Conservation (phyloP, 1,140 invertebrate genomes). For the Drosophila biarmipes region DNA sequence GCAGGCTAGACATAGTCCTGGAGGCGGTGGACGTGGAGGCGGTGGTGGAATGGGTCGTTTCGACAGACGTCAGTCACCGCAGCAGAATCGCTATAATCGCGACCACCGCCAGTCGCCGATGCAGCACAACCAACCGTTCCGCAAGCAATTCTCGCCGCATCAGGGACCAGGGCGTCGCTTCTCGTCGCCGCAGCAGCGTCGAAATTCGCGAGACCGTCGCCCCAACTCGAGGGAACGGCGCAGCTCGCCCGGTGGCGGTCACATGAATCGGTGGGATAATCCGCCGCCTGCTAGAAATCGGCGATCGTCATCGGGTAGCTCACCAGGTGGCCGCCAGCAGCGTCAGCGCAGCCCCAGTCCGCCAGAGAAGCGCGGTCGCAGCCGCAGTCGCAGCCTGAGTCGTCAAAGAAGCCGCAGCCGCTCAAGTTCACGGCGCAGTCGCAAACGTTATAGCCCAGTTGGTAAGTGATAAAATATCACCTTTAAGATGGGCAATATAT, state of each 20-base stretch:
- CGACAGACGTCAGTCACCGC: slow-evolving; percentile 68
- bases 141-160: slow-evolving; percentile 74
- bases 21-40: slow-evolving; percentile 49
- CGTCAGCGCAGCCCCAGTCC: slow-evolving; percentile 57
- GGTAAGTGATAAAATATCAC: slow-evolving; percentile 9
- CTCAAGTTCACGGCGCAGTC: slow-evolving; percentile 54
- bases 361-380: slow-evolving; percentile 31
- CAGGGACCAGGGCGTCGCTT: slow-evolving; percentile 57
- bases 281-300: slow-evolving; percentile 29
- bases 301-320: slow-evolving; percentile 43
- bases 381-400: slow-evolving; percentile 49
- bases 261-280: slow-evolving; percentile 56
- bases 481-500: not conserved
- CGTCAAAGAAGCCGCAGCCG: slow-evolving; percentile 56
- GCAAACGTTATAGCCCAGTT: slow-evolving; percentile 46
- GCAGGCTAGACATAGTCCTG: slow-evolving; percentile 69
- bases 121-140: slow-evolving; percentile 61
- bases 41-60: slow-evolving; percentile 71
- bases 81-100: slow-evolving; percentile 66
- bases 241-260: slow-evolving; percentile 47
- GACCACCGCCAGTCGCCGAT: slow-evolving; percentile 72
- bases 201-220: slow-evolving; percentile 41
- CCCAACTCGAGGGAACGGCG: slow-evolving; percentile 67
- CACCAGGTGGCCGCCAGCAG: slow-evolving; percentile 28
- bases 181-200: slow-evolving; percentile 53